Evolutionary conservation across 2,888 invertebrate species (phyloP), one percentile per base, ranked within the genome.

Genomic region (Odontothrips loti): DNA sequence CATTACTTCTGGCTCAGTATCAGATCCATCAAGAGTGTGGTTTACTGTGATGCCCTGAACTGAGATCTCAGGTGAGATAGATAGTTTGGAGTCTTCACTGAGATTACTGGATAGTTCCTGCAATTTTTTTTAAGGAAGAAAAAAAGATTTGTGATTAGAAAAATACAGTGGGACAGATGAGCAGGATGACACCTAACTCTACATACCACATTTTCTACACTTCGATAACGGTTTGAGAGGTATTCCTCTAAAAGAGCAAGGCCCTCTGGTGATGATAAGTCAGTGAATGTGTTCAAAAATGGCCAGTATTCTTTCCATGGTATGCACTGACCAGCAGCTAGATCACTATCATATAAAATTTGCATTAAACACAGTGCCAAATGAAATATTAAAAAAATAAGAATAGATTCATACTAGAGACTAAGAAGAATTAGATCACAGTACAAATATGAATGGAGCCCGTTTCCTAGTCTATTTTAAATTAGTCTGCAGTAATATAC

Each of bases 241-340:
- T 94, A 94, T 79, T 90, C 89, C 86, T 98, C 97, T 15, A 98
- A 87, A 78, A 92, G 88, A 0, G 87, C 85, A 12, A 98, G 89
- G 0, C 97, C 98, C 81, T 94, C 92, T 0, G 88, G 86, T 0
- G 93, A 91, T 0, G 93, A 88, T 10, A 98, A 89, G 87, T 98
- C 94, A 0, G 94, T 90, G 87, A 95, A 96, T 1, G 91, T 91
- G 84, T 94, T 93, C 20, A 98, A 88, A 86, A 98, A 98, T 10
- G 93, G 93, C 98, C 98, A 98, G 88, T 95, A 95, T 86, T 98
- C 98, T 83, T 92, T 93, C 97, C 97, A 98, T 15, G 91, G 90
- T 0, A 95, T 90, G 81, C 93, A 90, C 86, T 92, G 90, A 86
- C 94, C 90, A 83, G 91, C 91, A 0, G 96, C 95, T 83, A 94